Conservation (phyloP, 2,888 invertebrate genomes). For the Piscicola geometra region DNA sequence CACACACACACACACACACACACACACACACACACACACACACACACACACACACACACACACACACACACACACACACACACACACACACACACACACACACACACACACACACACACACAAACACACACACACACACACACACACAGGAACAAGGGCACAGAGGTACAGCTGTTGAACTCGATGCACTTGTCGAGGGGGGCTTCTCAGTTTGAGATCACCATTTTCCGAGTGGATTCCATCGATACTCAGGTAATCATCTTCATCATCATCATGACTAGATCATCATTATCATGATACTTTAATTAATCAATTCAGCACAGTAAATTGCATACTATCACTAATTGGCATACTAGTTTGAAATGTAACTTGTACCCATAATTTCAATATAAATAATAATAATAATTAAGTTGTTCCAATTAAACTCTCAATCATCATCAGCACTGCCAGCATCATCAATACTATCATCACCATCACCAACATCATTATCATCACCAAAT, state of each 20-base stretch:
- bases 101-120: conserved; percentile 4
- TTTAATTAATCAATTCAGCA: too few species aligned
- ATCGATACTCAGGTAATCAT: neutral
- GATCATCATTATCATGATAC: neutral
- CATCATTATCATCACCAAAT: neutral
- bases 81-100: conserved; percentile 26
- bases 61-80: conserved; percentile 6
- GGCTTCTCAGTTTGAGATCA: conserved; percentile 35
- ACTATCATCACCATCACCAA: too few species aligned
- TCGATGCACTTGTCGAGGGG: neutral
- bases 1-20: conserved; percentile 23
- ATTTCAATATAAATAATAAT: too few species aligned
- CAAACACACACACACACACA: conserved; percentile 2
- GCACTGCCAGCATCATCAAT: too few species aligned
- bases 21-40: conserved; percentile 13
- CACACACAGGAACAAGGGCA: conserved; percentile 32
- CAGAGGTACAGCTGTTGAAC: conserved; percentile 9
- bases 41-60: conserved; percentile 27
- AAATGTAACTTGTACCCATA: too few species aligned
- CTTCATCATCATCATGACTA: too few species aligned
- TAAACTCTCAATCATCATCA: too few species aligned
- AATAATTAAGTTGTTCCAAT: neutral
- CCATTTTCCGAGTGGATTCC: conserved; percentile 3
- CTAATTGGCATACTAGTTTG: too few species aligned
- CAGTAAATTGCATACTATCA: too few species aligned